Conservation (phyloP, 1,140 invertebrate species). For the Cheumatopsyche charites region DNA sequence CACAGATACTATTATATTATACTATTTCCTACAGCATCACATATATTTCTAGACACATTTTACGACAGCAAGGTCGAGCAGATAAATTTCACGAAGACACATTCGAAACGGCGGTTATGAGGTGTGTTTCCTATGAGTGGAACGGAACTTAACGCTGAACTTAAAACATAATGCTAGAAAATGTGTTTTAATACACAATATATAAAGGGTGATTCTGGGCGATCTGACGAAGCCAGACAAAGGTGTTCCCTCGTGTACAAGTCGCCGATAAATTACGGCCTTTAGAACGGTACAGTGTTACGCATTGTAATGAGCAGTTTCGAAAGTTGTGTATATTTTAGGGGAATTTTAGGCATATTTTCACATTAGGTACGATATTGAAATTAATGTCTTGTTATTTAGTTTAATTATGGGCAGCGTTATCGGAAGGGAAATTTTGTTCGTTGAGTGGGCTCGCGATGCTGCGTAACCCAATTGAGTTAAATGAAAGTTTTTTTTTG, state of each 20-base stretch:
- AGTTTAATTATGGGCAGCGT: too few relatives aligned
- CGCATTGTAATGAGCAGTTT: neutral
- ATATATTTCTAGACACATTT: conserved; percentile 1
- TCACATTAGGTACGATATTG: too few relatives aligned
- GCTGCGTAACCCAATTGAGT: too few relatives aligned
- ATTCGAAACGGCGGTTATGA: conserved; percentile 6
- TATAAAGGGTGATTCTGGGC: neutral
- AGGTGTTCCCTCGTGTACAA: conserved; percentile 16
- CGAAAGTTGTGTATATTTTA: too few relatives aligned
- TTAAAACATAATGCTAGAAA: neutral
- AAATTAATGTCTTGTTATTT: too few relatives aligned
- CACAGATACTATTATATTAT: too few relatives aligned
- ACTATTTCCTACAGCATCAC: too few relatives aligned
- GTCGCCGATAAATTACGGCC: neutral
- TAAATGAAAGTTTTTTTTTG: too few relatives aligned
- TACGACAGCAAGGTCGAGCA: neutral
- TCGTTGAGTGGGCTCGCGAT: too few relatives aligned
- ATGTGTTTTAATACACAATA: neutral
- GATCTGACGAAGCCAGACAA: neutral
- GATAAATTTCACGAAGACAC: conserved; percentile 8
- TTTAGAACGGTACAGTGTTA: neutral
- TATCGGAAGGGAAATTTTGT: too few relatives aligned
- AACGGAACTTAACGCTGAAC: conserved; percentile 1
- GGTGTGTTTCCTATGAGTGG: neutral
- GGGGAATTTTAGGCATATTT: too few relatives aligned